Conservation (phyloP, 2,797 vertebrate genomes). For the Chelonia mydas region DNA sequence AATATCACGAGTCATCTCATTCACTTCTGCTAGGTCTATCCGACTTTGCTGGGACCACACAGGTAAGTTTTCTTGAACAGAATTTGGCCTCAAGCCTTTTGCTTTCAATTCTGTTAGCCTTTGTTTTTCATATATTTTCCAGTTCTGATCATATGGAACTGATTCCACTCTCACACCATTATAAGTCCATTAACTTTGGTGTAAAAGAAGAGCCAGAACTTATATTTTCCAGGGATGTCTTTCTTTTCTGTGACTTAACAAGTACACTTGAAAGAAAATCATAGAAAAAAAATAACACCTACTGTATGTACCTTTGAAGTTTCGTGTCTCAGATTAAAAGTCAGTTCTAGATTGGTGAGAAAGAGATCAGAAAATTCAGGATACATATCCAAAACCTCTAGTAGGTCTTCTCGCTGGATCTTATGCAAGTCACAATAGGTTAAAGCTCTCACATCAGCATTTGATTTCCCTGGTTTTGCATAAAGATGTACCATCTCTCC, state of each 20-base stretch:
- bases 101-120: slow-evolving; percentile 16
- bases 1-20: slow-evolving; percentile 36
- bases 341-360: slow-evolving; percentile 95
- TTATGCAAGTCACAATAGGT: slow-evolving; percentile 99
- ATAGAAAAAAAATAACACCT: neutral
- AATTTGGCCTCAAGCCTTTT: slow-evolving; percentile 34
- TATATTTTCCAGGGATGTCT: neutral
- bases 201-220: neutral
- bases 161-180: neutral
- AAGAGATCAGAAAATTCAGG: slow-evolving; percentile 98
- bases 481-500: slow-evolving; percentile 98
- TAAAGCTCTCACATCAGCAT: slow-evolving; percentile 96
- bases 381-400: slow-evolving; percentile 99
- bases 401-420: slow-evolving; percentile 94
- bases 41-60: slow-evolving; percentile 9
- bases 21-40: slow-evolving; percentile 27
- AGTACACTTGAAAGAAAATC: neutral
- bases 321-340: slow-evolving; percentile 97
- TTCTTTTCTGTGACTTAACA: neutral
- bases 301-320: slow-evolving; percentile 84
- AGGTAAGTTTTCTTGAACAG: neutral
- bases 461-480: slow-evolving; percentile 96
- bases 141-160: neutral
- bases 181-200: neutral
- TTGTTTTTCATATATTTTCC: slow-evolving; percentile 1